Evolutionary conservation across 92 coral and sea anemone genomes (phyloP), one percentile per base, ranked within the genome.

Genomic region (Palythoa caribaeorum): DNA sequence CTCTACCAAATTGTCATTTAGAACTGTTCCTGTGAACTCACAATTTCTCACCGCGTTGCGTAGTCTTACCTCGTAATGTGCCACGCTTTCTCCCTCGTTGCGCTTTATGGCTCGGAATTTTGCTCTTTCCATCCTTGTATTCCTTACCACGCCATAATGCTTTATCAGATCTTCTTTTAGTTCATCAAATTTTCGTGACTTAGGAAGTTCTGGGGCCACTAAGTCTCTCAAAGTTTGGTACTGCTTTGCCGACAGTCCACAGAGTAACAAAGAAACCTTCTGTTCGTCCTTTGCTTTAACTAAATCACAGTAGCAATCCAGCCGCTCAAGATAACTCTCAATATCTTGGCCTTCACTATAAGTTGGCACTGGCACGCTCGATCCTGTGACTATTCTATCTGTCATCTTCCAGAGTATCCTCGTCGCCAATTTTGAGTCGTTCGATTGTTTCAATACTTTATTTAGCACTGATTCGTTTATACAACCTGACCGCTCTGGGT

Each of bases 1-100:
- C 59, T 74, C 60, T 16, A 47, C 79, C 28, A 28, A 28, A 28
- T 28, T 28, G 28, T 28, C 28, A 28, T 28, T 28, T 28, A 28
- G 28, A 28, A 48, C 59, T 12, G 60, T 44, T 74, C 79, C 79
- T 9, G 79, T 74, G 38, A 74, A 74, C 59, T 74, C 57, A 48
- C 79, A 74, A 16, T 74, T 44, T 9, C 79, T 44, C 37, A 74
- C 55, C 55, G 76, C 86, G 73, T 81, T 81, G 44, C 76, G 86
- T 40, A 81, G 38, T 21, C 76, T 8, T n/a, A 81, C 86, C 59
- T 81, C 86, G 50, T 36, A 65, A 7, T 63, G 53, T 28, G 28
- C 28, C 28, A 28, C 28, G 28, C 28, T 28, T 28, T 28, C 28
- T 28, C 28, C 28, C 28, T 19, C 28, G 88, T 38, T 38, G 71